Evolutionary conservation across 2,113 vertebrate genomes (phyloP).

Genomic region (Menura novaehollandiae): DNA sequence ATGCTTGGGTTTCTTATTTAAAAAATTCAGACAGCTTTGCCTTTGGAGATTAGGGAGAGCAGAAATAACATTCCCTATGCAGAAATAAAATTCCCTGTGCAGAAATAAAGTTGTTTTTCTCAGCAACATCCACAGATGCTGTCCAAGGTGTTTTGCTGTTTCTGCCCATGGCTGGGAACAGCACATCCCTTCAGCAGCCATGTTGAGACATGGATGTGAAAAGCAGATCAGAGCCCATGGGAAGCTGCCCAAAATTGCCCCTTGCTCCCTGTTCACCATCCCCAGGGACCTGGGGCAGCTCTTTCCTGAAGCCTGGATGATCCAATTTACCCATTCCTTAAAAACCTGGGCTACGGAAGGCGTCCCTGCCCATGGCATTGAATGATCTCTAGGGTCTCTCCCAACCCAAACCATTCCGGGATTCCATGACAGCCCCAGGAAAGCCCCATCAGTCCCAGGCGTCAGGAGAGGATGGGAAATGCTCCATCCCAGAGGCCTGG

Average conservation of each 20-base stretch:
- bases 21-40: background rate
- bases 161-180: accelerated
- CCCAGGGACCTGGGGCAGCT: background rate
- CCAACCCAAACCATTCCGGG: background rate
- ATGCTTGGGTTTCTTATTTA: background rate
- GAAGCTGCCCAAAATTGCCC: background rate
- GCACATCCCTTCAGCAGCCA: accelerated
- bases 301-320: background rate
- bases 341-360: accelerated
- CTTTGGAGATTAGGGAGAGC: background rate
- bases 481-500: background rate
- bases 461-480: background rate
- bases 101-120: background rate
- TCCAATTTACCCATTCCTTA: no score
- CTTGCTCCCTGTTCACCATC: no score
- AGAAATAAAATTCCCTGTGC: background rate
- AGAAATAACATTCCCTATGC: background rate
- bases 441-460: background rate
- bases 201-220: accelerated
- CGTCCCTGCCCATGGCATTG: background rate
- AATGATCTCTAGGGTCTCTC: accelerated
- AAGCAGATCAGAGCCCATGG: background rate
- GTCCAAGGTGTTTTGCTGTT: background rate
- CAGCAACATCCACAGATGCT: background rate
- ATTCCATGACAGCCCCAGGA: background rate